A percentile compares a stretch with the other conserved stretches of the same genome.
Evolutionary conservation across 2,113 vertebrate species (phyloP).

Genomic region (Hemiscyllium ocellatum): DNA sequence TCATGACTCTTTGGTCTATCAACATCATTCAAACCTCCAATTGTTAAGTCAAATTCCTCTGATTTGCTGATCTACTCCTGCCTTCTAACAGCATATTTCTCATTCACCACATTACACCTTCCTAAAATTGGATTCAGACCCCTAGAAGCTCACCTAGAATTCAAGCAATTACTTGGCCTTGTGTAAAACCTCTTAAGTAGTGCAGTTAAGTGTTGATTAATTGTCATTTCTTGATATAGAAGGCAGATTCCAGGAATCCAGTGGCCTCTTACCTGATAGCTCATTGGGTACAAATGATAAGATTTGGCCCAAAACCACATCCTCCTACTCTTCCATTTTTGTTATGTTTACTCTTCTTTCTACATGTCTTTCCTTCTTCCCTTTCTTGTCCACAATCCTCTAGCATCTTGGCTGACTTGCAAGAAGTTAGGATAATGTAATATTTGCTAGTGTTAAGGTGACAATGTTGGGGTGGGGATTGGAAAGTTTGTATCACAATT

Average conservation of each 20-base stretch:
- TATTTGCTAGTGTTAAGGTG: background rate
- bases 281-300: background rate
- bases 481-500: background rate
- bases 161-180: background rate
- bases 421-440: background rate
- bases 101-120: background rate
- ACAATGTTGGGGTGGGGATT: background rate
- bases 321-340: background rate
- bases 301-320: background rate
- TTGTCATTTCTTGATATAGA: background rate
- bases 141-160: background rate
- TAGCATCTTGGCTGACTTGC: background rate
- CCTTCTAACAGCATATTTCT: background rate
- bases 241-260: background rate
- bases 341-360: background rate
- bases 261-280: background rate
- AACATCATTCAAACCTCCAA: background rate
- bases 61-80: background rate
- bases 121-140: background rate
- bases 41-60: background rate
- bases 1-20: background rate
- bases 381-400: background rate
- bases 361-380: background rate
- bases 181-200: background rate
- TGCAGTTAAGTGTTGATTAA: background rate